These are phyloP conservation scores for Sebastolobus altivelis DNA, from an alignment of 2,797 vertebrate species.

Conservation along the genomic window DNA sequence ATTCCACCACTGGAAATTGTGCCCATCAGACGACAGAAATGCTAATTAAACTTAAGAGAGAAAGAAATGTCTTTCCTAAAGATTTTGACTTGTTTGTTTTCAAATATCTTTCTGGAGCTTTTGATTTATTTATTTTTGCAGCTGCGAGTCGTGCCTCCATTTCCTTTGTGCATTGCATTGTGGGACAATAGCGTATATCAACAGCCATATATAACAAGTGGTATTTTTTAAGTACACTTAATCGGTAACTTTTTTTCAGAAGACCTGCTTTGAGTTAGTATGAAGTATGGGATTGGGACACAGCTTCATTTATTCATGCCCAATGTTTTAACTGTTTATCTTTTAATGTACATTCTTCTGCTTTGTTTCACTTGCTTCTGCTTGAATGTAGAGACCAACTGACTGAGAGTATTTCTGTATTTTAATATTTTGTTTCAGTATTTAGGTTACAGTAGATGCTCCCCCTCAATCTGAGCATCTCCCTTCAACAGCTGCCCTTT, in stretches of 20 bases:
- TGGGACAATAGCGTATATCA: not conserved
- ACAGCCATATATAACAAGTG: not conserved
- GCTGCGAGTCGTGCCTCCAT: not conserved
- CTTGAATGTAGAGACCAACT: not conserved
- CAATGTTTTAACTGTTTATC: not conserved
- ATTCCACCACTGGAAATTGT: too few species aligned
- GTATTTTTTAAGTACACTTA: not conserved
- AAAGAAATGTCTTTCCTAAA: not conserved
- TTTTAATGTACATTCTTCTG: not conserved
- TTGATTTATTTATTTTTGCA: not conserved
- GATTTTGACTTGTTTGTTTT: not conserved
- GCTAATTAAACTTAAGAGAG: not conserved
- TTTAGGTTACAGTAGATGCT: not conserved
- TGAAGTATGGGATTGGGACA: not conserved
- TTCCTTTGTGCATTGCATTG: not conserved
- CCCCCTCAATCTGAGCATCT: not conserved
- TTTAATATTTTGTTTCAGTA: not conserved
- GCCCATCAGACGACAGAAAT: not conserved
- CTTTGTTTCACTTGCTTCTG: constrained; percentile 8
- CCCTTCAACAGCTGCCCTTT: not conserved
- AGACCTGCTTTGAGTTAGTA: not conserved
- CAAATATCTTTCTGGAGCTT: not conserved
- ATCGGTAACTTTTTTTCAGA: not conserved
- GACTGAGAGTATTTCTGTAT: not conserved
- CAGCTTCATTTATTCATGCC: not conserved